Percentiles rank a stretch among this genome's conserved stretches.
phyloP scores from a whole-genome alignment of 2,888 invertebrate genomes.

The Zhengitettix transpicula region DNA sequence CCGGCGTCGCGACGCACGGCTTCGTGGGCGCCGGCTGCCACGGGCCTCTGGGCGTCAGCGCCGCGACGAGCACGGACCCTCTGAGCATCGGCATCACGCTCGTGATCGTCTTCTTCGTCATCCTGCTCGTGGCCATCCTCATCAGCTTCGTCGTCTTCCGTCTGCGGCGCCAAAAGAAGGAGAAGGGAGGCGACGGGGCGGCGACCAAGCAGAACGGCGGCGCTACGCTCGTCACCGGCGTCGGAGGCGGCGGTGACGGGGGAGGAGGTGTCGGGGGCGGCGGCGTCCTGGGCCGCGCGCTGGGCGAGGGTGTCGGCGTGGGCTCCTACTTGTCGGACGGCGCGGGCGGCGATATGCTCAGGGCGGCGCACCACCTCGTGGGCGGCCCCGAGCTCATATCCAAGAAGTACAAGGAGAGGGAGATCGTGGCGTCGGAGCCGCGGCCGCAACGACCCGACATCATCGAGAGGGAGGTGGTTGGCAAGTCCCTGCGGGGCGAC shows the following conservation, averaged over 20 bases:
- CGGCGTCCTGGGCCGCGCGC: constrained; percentile 45
- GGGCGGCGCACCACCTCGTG: constrained; percentile 58
- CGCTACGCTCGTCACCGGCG: constrained; percentile 44
- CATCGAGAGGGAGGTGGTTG: constrained; percentile 76
- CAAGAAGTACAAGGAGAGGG: constrained; percentile 77
- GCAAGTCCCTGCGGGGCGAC: constrained; percentile 45
- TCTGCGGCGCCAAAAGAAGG: constrained; percentile 70
- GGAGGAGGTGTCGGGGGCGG: constrained; percentile 33
- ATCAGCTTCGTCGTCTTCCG: constrained; percentile 87
- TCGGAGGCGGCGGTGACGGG: constrained; percentile 44
- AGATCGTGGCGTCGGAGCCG: constrained; percentile 40
- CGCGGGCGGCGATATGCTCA: constrained; percentile 50
- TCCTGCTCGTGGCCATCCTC: constrained; percentile 72
- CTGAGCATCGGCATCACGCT: constrained; percentile 83
- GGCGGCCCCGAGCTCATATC: constrained; percentile 74
- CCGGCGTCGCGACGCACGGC: constrained; percentile 49
- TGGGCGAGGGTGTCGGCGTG: constrained; percentile 20
- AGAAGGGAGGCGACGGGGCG: constrained; percentile 61
- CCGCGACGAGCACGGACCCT: constrained; percentile 66
- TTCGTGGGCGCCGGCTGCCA: constrained; percentile 56
- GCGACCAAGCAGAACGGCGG: constrained; percentile 65
- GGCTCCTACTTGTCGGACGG: constrained; percentile 36
- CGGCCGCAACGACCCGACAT: constrained; percentile 83
- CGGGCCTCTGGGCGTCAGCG: constrained; percentile 56
- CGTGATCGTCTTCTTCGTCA: constrained; percentile 85